Evolutionary conservation across 2,797 vertebrate genomes (phyloP), one percentile per base, ranked within the genome.

Genomic region (Spinus pinus): DNA sequence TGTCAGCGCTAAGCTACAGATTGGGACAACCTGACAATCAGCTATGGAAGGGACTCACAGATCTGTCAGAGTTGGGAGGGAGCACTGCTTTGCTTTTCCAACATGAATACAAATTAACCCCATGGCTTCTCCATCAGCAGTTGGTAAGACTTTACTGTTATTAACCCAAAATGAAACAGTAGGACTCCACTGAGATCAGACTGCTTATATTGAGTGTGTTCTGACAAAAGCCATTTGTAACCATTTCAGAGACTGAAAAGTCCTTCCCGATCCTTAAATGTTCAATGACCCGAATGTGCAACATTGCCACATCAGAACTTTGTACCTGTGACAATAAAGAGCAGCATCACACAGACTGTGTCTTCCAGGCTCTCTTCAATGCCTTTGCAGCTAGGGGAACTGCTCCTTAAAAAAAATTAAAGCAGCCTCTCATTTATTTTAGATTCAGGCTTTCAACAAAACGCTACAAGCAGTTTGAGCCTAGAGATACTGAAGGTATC

Each of bases 291-390:
- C 41, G 5, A 94, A 81, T 89, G 83, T 93, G 81, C 95, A 95
- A 51, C 67, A n/a, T 82, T 70, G 80, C 89, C 93, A 71, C 77
- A 25, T 44, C 64, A 80, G 31, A 81, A 82, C 83, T 94, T 91
- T 97, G 96, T 97, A 95, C 93, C 90, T 95, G 91, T 93, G 88
- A 97, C 95, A 97, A 96, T 95, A 97, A 97, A 97, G 86, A 95
- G 84, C 80, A 95, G 70, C 67, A 93, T 91, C 25, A 1, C 81
- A 93, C 66, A 79, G 57, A 75, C 17, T 74, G 66, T 66, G 67
- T 93, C 83, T 93, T 77, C 49, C 86, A 90, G 91, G 85, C 77
- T 97, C 75, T 97, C 70, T 97, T 95, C 89, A 86, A 69, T 95
- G 80, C 54, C 69, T 95, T 84, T 91, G 58, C 56, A 31, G 46